These are phyloP conservation scores for Apogon hyalosoma DNA, from an alignment of 2,797 vertebrate genomes.

Conservation along the genomic window DNA sequence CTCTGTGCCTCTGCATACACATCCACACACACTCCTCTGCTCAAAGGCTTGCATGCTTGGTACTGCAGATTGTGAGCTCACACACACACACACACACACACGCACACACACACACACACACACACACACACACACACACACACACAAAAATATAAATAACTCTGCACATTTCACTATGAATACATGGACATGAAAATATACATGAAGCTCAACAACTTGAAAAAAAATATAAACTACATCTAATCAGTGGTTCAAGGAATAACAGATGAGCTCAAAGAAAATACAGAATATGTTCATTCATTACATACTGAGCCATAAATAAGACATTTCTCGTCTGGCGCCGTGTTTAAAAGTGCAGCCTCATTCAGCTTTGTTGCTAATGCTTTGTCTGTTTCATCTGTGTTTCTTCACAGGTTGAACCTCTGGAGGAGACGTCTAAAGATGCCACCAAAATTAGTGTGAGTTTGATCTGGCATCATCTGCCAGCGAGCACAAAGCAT, in stretches of 20 bases:
- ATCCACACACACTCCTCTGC: slow-evolving; percentile 33
- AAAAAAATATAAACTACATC: slow-evolving; percentile 1
- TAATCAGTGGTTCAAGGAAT: slow-evolving; percentile 4
- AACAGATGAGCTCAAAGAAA: slow-evolving; percentile 10
- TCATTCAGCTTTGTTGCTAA: slow-evolving; percentile 23
- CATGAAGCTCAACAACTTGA: slow-evolving; percentile 13
- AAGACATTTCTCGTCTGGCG: slow-evolving; percentile 4
- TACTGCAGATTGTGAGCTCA: slow-evolving; percentile 19
- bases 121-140: slow-evolving; percentile 16
- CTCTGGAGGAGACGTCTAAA: slow-evolving; percentile 87
- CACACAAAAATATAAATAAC: background rate
- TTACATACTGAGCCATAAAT: background rate
- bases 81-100: slow-evolving; percentile 12
- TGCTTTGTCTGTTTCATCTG: background rate
- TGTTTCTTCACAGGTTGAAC: slow-evolving; percentile 82
- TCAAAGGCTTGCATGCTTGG: slow-evolving; percentile 29
- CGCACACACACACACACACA: background rate
- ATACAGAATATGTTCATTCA: slow-evolving; percentile 22
- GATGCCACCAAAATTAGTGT: slow-evolving; percentile 97
- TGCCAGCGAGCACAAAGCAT: slow-evolving; percentile 7
- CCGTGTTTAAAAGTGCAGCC: slow-evolving; percentile 12
- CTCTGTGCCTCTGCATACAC: slow-evolving; percentile 57
- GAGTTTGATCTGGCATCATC: slow-evolving; percentile 77
- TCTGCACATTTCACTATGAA: too few relatives aligned
- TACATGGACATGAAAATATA: background rate